phyloP scores from a whole-genome alignment of 2,797 vertebrate genomes.

The Syngnathus acus region DNA sequence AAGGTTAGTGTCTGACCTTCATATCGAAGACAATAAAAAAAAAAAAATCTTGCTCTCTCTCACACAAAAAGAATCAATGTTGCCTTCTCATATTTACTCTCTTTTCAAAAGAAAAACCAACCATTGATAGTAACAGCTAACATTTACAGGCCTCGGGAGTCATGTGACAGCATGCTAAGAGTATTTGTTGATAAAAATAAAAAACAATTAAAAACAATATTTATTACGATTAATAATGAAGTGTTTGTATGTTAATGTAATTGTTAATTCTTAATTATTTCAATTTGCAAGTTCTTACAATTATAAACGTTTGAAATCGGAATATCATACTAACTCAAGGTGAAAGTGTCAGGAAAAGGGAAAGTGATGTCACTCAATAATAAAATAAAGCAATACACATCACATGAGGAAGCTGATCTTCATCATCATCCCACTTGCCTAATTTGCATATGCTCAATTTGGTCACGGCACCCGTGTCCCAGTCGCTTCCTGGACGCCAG shows the following conservation, averaged over 20 bases:
- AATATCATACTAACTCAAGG: background rate
- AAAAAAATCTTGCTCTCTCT: background rate
- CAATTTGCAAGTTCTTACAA: background rate
- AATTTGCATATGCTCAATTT: background rate
- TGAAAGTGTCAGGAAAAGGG: background rate
- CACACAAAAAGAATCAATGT: slow-evolving; percentile 4
- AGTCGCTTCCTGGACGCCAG: background rate
- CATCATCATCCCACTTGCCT: background rate
- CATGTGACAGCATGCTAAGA: background rate
- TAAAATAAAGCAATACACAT: background rate
- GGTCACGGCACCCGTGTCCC: background rate
- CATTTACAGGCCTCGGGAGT: background rate
- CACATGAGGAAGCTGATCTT: background rate
- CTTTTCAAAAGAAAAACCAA: background rate
- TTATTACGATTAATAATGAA: background rate
- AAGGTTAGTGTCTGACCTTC: slow-evolving; percentile 1
- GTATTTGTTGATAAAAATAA: background rate
- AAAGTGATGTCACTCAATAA: background rate
- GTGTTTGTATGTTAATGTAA: background rate
- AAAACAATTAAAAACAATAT: too few relatives aligned
- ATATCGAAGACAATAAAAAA: background rate
- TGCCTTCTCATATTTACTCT: background rate
- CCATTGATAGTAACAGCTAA: background rate
- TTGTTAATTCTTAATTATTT: background rate
- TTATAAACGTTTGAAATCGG: background rate